Percentiles rank a stretch among this genome's conserved stretches.
phyloP scores from a whole-genome alignment of 2,113 vertebrate genomes.

The Spilogale gracilis region DNA sequence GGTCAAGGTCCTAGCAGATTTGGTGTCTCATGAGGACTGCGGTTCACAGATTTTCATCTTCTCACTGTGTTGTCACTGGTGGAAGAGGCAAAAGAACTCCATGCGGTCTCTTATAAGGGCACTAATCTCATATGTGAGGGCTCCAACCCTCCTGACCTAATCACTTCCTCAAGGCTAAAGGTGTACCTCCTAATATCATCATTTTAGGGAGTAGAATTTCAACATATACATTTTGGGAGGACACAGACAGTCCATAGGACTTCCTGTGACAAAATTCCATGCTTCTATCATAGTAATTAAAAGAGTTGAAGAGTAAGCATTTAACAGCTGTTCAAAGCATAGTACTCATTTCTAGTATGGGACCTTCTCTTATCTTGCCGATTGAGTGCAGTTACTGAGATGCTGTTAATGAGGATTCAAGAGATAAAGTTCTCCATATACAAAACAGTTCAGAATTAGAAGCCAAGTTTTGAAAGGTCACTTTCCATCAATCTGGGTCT shows the following conservation, averaged over 20 bases:
- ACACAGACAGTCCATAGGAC: neutral
- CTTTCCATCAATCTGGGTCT: neutral
- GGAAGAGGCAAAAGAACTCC: neutral
- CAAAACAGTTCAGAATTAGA: neutral
- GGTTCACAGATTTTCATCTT: neutral
- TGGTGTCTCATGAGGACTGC: neutral
- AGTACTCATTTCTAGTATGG: neutral
- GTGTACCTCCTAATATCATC: neutral
- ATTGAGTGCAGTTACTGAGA: neutral
- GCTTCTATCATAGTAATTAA: neutral
- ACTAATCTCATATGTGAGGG: neutral
- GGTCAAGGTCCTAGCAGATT: neutral
- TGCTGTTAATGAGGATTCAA: slow-evolving; percentile 10
- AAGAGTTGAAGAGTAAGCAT: neutral
- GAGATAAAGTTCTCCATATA: neutral
- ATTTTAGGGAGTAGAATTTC: neutral
- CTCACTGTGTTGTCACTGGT: neutral
- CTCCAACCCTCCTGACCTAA: neutral
- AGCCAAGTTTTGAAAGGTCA: neutral
- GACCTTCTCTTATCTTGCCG: neutral
- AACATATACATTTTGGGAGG: neutral
- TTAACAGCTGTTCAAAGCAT: neutral
- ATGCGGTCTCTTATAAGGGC: neutral
- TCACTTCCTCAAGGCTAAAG: neutral
- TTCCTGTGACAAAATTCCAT: neutral